Percentiles rank a stretch among this genome's conserved stretches.
phyloP scores from a whole-genome alignment of 2,888 invertebrate species.

The Volucella inanis region DNA sequence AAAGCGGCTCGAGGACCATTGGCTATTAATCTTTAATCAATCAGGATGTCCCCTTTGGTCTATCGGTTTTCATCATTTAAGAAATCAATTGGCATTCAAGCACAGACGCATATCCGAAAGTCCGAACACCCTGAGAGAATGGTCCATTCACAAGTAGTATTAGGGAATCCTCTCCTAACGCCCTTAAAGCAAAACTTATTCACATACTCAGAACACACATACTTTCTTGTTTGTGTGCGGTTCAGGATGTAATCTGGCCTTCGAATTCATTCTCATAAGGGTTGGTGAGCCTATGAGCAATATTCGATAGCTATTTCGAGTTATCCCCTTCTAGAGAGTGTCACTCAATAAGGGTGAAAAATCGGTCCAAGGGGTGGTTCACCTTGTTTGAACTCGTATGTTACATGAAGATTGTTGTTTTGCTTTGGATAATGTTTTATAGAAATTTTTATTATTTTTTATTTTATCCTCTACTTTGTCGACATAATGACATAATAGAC shows the following conservation, averaged over 20 bases:
- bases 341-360: constrained; percentile 1
- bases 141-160: background rate
- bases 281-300: background rate
- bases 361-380: background rate
- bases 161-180: background rate
- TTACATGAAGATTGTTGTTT: constrained; percentile 29
- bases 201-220: constrained; percentile 16
- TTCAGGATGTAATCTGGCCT: constrained; percentile 5
- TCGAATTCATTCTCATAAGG: background rate
- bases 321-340: background rate
- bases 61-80: constrained; percentile 30
- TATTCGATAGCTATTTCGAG: too few species aligned
- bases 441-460: constrained; percentile 42
- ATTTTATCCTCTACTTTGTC: constrained; percentile 49
- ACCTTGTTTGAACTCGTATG: constrained; percentile 1
- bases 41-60: constrained; percentile 21
- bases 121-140: too few species aligned
- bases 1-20: background rate
- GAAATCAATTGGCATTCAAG: constrained; percentile 13
- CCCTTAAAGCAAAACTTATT: constrained; percentile 29
- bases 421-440: constrained; percentile 37
- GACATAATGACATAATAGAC: constrained; percentile 62
- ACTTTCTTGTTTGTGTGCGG: constrained; percentile 21
- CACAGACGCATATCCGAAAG: background rate
- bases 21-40: constrained; percentile 33